These are phyloP conservation scores for Monodelphis domestica DNA, from an alignment of 2,797 vertebrate species.

Conservation along the genomic window DNA sequence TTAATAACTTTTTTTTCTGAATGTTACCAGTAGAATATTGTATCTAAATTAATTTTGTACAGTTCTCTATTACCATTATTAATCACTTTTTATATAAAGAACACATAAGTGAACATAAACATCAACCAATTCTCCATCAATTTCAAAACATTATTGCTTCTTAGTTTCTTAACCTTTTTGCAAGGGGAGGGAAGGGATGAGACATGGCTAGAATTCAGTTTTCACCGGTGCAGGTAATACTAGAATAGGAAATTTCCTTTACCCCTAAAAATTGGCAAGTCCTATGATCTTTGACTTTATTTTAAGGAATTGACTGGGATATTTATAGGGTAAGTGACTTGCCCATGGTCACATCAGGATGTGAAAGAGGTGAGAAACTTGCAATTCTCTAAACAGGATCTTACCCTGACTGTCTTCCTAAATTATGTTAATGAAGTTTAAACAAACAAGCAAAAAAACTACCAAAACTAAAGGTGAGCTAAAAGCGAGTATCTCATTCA, in stretches of 20 bases:
- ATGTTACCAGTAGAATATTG: constrained; percentile 4
- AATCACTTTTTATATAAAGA: neutral
- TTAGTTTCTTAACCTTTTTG: constrained; percentile 15
- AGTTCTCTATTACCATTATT: constrained; percentile 32
- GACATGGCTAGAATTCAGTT: neutral
- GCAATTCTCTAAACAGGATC: neutral
- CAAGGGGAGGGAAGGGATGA: neutral
- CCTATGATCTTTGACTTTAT: neutral
- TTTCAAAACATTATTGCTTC: constrained; percentile 28
- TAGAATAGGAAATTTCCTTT: neutral
- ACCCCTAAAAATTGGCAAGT: neutral
- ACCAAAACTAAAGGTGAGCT: no score
- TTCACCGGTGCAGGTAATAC: neutral
- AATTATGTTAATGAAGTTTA: neutral
- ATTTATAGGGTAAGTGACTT: neutral
- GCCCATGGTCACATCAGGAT: neutral
- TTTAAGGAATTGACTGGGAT: neutral
- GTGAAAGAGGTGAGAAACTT: neutral
- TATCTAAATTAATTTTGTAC: constrained; percentile 44
- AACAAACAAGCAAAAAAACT: neutral
- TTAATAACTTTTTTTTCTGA: no score
- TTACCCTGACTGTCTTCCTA: neutral
- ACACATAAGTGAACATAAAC: neutral
- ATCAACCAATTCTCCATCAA: neutral
- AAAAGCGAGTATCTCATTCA: neutral